Evolutionary conservation across 2,888 invertebrate genomes (phyloP), one percentile per base, ranked within the genome.

Genomic region (Phasia obesa): DNA sequence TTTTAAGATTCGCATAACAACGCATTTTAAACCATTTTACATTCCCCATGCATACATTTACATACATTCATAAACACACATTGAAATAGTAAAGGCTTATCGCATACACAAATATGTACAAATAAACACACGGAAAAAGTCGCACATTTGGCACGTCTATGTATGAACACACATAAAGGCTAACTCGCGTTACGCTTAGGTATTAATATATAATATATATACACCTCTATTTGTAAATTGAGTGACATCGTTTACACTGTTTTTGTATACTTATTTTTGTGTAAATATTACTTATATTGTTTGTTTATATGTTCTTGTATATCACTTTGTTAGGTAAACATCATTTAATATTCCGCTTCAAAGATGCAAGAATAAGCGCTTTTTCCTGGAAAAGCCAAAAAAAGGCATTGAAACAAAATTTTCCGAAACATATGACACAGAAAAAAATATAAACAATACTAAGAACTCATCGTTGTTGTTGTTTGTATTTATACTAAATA

Each of bases 1-100:
- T 71, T 78, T 67, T 42, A 55, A 67, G 83, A 83, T 83, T 83
- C 65, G 31, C 83, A 83, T 83, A 83, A 74, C 74, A 82, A 78
- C 71, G 81, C 59, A 27, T 60, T 53, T 31, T 75, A 70, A 53
- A 49, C 44, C 17, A 44, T 21, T 53, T 25, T 42, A 60, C 42
- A 60, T 25, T 51, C 23, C 23, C 19, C 19, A n/a, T 38, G 27
- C 4, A 64, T 23, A 64, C n/a, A 44, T 73, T 65, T 57, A 13
- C 27, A 19, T 57, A 13, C 27, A 19, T 42, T 9, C 17, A 25
- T 15, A 74, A n/a, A 44, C 15, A 64, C n/a, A 47, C 27, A 27
- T 55, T 64, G 31, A 44, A 31, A 64, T 13, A 31, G 44, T n/a
- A 44, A 55, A 38, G 38, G 15, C 13, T 59, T 49, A 21, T 17